These are phyloP conservation scores for Shinisaurus crocodilurus DNA, from an alignment of 2,113 vertebrate species.

Conservation along the genomic window DNA sequence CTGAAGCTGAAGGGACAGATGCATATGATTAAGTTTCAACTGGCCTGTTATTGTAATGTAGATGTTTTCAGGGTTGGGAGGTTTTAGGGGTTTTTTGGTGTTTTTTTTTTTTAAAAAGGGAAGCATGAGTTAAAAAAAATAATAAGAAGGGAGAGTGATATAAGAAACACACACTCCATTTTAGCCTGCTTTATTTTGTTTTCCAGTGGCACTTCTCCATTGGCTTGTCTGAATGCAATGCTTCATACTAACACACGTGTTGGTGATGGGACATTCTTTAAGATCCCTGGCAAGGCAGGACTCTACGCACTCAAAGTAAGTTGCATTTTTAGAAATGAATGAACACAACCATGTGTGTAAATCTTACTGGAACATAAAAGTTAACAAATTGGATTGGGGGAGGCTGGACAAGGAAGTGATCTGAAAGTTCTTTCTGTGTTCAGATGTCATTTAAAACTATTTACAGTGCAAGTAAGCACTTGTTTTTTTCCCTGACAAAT, in stretches of 20 bases:
- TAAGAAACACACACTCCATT: constrained; percentile 66
- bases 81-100: constrained; percentile 30
- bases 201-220: constrained; percentile 88
- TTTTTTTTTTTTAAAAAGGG: constrained; percentile 53
- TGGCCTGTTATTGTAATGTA: constrained; percentile 86
- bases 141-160: constrained; percentile 70
- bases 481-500: constrained; percentile 66
- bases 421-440: constrained; percentile 66
- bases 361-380: constrained; percentile 60
- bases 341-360: constrained; percentile 55
- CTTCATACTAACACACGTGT: constrained; percentile 88
- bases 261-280: constrained; percentile 89
- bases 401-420: constrained; percentile 51
- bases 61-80: constrained; percentile 82
- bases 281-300: constrained; percentile 88
- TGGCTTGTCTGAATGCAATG: constrained; percentile 90
- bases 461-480: constrained; percentile 69
- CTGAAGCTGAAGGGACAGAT: constrained; percentile 81
- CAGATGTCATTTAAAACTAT: constrained; percentile 71
- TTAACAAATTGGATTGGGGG: constrained; percentile 66
- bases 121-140: constrained; percentile 62
- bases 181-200: constrained; percentile 77
- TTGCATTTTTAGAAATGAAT: constrained; percentile 63
- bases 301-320: constrained; percentile 90
- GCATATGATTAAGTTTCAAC: constrained; percentile 87